A percentile compares a stretch with the other conserved stretches of the same genome.
phyloP scores from a whole-genome alignment of 2,888 invertebrate genomes.

The Drosophila mimica region DNA sequence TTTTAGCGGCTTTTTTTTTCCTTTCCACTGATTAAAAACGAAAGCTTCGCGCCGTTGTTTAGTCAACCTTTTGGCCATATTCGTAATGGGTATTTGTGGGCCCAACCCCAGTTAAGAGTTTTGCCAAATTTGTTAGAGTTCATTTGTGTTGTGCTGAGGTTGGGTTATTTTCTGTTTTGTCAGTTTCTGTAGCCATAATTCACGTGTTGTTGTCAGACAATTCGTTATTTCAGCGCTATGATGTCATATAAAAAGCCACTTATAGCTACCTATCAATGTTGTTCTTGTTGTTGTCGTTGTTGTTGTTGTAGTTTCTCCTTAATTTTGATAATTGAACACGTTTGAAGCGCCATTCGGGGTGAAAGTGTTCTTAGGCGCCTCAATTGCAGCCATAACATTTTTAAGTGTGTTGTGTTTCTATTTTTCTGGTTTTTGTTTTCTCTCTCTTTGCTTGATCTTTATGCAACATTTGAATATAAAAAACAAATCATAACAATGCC shows the following conservation, averaged over 20 bases:
- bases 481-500: conserved; percentile 30
- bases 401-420: background rate
- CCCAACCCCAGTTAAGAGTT: conserved; percentile 66
- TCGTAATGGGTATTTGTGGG: conserved; percentile 25
- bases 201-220: conserved; percentile 67
- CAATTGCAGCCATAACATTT: background rate
- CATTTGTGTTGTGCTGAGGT: conserved; percentile 11
- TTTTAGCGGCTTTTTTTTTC: background rate
- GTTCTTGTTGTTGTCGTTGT: background rate
- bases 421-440: too few species aligned
- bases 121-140: conserved; percentile 42
- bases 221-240: conserved; percentile 62
- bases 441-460: conserved; percentile 10
- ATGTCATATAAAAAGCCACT: conserved; percentile 64
- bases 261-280: conserved; percentile 14
- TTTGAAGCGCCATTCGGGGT: conserved; percentile 21
- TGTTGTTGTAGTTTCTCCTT: conserved; percentile 16
- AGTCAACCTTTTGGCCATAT: conserved; percentile 42
- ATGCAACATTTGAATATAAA: conserved; percentile 38
- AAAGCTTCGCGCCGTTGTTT: conserved; percentile 51
- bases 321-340: conserved; percentile 42
- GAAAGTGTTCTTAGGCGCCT: conserved; percentile 33
- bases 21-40: conserved; percentile 72
- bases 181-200: conserved; percentile 61
- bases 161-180: conserved; percentile 19